Conservation (phyloP, 2,113 vertebrate genomes). For the Bucco capensis region DNA sequence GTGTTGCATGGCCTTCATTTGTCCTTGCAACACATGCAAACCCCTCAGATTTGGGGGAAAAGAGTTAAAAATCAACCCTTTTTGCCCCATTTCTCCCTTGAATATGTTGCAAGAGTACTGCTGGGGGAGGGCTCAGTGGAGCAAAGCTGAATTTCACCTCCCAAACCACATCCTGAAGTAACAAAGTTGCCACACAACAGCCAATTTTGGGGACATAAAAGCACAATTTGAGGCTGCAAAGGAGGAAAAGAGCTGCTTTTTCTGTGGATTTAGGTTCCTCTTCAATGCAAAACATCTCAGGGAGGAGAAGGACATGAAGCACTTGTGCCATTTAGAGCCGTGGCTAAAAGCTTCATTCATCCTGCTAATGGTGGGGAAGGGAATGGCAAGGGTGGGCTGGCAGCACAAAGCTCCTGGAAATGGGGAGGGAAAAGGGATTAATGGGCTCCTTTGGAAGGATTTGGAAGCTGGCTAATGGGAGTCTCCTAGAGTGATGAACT, state of each 20-base stretch:
- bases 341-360: not conserved
- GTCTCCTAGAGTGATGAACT: accelerated
- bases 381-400: not conserved
- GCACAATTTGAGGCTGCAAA: not conserved
- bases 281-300: not conserved
- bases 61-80: accelerated
- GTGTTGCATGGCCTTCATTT: not conserved
- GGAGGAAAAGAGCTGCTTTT: accelerated
- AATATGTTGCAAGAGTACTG: accelerated
- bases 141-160: not conserved
- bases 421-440: not conserved
- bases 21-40: accelerated
- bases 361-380: not conserved
- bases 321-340: accelerated
- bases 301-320: not conserved
- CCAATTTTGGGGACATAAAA: accelerated
- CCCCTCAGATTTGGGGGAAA: accelerated
- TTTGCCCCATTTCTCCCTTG: accelerated
- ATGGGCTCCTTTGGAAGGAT: not conserved
- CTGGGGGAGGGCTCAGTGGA: not conserved
- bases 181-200: accelerated
- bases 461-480: not conserved
- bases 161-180: accelerated
- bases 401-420: not conserved
- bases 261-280: not conserved